Conservation (phyloP, 2,113 vertebrate genomes). For the Cephalopterus ornatus region DNA sequence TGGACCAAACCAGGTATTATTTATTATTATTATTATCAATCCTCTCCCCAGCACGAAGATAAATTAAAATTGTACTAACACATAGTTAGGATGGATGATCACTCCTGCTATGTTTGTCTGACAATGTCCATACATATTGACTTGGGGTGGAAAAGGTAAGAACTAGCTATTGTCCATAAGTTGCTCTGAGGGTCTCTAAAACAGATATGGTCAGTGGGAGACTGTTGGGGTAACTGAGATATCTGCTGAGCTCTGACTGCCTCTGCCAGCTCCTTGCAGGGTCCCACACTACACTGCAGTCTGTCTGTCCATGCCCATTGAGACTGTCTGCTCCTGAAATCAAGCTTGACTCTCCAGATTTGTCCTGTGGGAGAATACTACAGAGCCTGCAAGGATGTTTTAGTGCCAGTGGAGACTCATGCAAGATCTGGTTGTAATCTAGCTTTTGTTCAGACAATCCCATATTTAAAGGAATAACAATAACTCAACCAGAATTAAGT, state of each 20-base stretch:
- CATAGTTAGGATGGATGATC: not conserved
- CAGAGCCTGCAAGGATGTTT: not conserved
- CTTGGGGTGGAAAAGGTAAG: not conserved
- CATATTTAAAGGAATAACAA: not conserved
- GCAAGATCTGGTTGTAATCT: not conserved
- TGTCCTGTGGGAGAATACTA: not conserved
- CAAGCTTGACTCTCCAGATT: not conserved
- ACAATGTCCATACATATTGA: rapidly evolving
- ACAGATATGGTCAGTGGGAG: rapidly evolving
- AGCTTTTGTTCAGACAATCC: not conserved
- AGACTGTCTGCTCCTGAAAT: not conserved
- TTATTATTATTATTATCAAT: not conserved
- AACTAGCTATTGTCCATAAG: not conserved
- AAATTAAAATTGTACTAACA: not conserved
- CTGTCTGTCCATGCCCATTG: not conserved
- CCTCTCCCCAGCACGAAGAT: rapidly evolving
- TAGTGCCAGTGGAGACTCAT: not conserved
- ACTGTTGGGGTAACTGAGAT: not conserved
- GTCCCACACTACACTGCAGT: not conserved
- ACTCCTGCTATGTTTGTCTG: not conserved
- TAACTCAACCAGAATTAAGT: not conserved
- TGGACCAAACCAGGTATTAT: not conserved
- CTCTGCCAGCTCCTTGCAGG: not conserved
- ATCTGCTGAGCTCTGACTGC: rapidly evolving
- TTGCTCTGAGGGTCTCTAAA: not conserved